Base-by-base conservation (phyloP, 37 sponge, comb jelly and placozoan species). In the Beroe ovata region DNA sequence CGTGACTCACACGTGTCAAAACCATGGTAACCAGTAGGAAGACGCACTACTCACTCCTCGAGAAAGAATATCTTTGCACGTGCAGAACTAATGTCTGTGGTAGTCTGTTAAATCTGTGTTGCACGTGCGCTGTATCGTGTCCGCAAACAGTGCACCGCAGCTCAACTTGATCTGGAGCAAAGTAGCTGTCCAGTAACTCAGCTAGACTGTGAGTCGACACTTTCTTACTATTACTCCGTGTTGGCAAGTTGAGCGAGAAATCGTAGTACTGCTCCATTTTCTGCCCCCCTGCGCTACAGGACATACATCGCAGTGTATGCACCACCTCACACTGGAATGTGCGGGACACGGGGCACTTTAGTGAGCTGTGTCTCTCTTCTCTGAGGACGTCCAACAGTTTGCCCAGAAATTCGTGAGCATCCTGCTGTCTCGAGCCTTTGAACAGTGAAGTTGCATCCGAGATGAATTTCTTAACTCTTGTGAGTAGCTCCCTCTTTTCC, bases 251-350 rank as follows among this genome's bases (percentile, higher is more conserved):
- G 42, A 77, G 84, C 4, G 84, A 77, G 84, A 77, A 77, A 20
- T 77, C 84, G 28, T 77, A 77, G 22, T 77, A 77, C 47, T 77
- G 26, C 84, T 77, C 84, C 11, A 35, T 77, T 54, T 77, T 77
- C 84, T 77, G 84, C 16, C 84, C 84, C 6, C 84, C 84, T n/a
- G 84, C 41, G 6, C 84, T 39, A 40, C 84, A 77, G 23, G 36
- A 20, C 26, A 42, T 35, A 40, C 84, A 77, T 8, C 47, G 42
- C 47, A 77, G 54, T 16, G 84, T 77, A 54, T 77, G 84, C 11
- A 77, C 38, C 28, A 66, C 69, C 84, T 77, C 84, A 40, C 84
- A 77, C 47, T 77, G 84, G 84, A 77, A 77, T n/a, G 84, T 77
- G 4, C 84, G 35, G 23, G 84, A 77, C 11, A 77, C 84, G 4